Base-by-base conservation (phyloP, 2,113 vertebrate species). In the Cyprinodon variegatus region DNA sequence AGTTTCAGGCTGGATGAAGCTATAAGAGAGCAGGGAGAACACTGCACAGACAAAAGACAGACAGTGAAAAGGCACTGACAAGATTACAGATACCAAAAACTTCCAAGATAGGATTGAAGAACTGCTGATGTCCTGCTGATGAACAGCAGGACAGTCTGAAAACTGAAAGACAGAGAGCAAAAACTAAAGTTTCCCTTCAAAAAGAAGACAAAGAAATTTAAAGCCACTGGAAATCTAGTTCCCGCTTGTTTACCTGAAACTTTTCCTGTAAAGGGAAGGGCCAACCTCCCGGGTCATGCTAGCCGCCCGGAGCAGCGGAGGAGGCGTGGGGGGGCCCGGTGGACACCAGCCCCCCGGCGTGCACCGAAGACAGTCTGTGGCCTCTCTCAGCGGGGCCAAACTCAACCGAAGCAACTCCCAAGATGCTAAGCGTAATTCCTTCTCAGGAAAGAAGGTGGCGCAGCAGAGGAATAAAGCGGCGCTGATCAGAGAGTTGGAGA, bases 401-500 rank as follows among this genome's bases (percentile, higher is more conserved):
- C 80, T 91, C 70, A 92, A 90, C 29, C 95, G 86, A 13, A 83
- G 93, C 80, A 94, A 88, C 94, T 90, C 95, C 61, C 78, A 94
- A 13, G 96, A 97, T 57, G 70, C 80, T 11, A 88, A 88, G 65
- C 90, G 90, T 67, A 83, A 70, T 67, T 91, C 89, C 36, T 76
- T 88, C 38, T 79, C 87, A 0, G 87, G 79, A 63, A 91, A 90
- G 82, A 95, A 93, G 72, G 91, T 74, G 29, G 77, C 74, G 7
- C 95, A 90, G 85, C 91, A 94, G 74, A 86, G 90, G 0, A 92
- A 93, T 76, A 96, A 93, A 39, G 94, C 94, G 40, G 92, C 93
- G 0, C 86, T 96, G 53, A 93, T 96, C 70, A 92, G 94, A 9
- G 96, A 98, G 80, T 92, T 96, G 89, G 98, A 99, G 94, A 97